Conservation (phyloP, 2,113 vertebrate genomes). For the Vulpes ferrilata region DNA sequence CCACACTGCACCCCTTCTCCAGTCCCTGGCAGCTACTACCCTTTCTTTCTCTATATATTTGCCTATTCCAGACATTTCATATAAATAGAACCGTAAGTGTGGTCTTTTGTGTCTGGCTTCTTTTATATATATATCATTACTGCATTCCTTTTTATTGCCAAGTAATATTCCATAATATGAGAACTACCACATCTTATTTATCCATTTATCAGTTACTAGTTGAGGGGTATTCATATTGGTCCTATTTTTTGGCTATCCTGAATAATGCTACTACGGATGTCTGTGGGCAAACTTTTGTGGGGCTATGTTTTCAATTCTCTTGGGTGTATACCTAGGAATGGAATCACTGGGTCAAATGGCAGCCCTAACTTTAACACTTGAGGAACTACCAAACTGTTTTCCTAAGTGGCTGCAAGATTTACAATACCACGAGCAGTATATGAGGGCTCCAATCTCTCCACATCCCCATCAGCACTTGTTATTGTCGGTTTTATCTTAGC, state of each 20-base stretch:
- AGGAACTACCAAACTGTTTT: neutral
- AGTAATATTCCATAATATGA: accelerated
- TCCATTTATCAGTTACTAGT: neutral
- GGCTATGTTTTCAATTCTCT: neutral
- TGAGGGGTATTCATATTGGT: neutral
- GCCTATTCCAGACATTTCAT: neutral
- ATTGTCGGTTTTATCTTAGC: neutral
- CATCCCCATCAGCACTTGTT: neutral
- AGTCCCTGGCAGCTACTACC: neutral
- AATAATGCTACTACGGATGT: neutral
- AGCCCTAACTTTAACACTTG: neutral
- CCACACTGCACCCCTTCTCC: neutral
- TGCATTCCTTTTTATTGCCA: neutral
- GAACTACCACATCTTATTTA: neutral
- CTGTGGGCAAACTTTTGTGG: neutral
- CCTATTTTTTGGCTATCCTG: neutral
- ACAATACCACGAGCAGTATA: neutral
- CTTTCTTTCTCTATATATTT: neutral
- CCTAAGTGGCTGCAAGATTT: neutral
- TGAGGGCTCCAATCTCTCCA: neutral
- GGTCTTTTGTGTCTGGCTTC: neutral
- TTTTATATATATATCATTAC: neutral
- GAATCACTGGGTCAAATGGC: neutral
- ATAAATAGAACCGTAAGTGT: neutral
- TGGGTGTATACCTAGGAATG: neutral